Evolutionary conservation across 2,797 vertebrate genomes (phyloP), one percentile per base, ranked within the genome.

Genomic region (Coregonus suidteri): DNA sequence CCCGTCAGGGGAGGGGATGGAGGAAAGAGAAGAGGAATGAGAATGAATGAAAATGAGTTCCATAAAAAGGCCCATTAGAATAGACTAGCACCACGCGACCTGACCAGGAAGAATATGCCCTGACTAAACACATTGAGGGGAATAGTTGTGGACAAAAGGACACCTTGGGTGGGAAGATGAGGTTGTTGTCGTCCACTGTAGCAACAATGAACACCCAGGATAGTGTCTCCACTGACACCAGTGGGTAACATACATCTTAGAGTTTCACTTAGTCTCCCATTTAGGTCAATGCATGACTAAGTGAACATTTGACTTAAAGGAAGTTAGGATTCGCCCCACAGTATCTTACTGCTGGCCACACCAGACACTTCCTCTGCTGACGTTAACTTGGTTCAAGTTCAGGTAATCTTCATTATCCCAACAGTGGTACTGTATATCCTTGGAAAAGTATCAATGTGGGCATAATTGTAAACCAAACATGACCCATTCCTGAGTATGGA

Each of bases 121-220:
- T n/a, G 31, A 34, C 4, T 15, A n/a, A 41, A 53, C 13, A 31
- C 6, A 53, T 65, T 11, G 4, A 25, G 54, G 71, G 41, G 41
- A 67, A 16, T 20, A 9, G 31, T 59, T 18, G 53, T 16, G 14
- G 15, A 56, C 15, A 18, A 56, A 56, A 18, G 15, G 25, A 25
- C 25, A 97, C 97, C 95, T 96, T 95, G 74, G 96, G 95, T 0
- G 95, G 94, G 64, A 88, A 89, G 31, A 94, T 92, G 64, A 97
- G 91, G 85, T 94, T 93, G 85, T 88, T 94, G 90, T 98, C 96
- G 6, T 96, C 96, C 47, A 94, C 93, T 0, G 95, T 95, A 80
- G 94, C 95, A 81, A 97, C 96, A 0, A 91, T 92, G 75, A 97
- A 96, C 75, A 97, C 96, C 97, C 96, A 97, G 71, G 95, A 96